Percentiles rank a stretch among this genome's conserved stretches.
These are phyloP conservation scores for Anhinga anhinga DNA, from an alignment of 2,113 vertebrate genomes.

Conservation along the genomic window DNA sequence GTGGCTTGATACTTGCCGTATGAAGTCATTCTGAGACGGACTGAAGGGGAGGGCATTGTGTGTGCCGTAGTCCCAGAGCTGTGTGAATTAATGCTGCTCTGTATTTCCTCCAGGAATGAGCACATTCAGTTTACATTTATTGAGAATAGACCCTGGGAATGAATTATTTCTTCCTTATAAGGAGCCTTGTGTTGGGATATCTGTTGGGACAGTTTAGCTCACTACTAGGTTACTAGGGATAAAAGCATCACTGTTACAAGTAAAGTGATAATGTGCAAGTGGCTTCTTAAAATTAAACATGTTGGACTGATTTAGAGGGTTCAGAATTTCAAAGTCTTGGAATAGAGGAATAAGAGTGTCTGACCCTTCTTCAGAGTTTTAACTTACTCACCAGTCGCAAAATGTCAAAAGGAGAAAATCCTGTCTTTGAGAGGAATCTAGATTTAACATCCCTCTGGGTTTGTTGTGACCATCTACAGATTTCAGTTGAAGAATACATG, in stretches of 20 bases:
- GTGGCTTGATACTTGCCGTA: constrained; percentile 14
- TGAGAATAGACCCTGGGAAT: background rate
- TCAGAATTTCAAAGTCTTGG: constrained; percentile 9
- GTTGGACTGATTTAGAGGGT: background rate
- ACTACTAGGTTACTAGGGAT: background rate
- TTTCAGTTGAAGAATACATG: background rate
- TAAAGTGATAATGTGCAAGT: background rate
- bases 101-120: constrained; percentile 20
- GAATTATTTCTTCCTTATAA: constrained; percentile 37
- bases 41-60: background rate
- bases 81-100: constrained; percentile 11
- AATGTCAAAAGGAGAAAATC: background rate
- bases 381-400: background rate
- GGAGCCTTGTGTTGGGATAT: background rate
- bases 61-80: background rate
- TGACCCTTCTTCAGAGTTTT: background rate
- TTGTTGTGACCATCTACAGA: background rate
- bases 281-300: background rate
- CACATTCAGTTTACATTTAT: constrained; percentile 28
- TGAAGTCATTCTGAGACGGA: constrained; percentile 28
- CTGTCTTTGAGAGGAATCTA: background rate
- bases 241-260: background rate
- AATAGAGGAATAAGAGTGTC: background rate
- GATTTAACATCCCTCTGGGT: background rate
- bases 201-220: background rate